Base-by-base conservation (phyloP, 30 jellyfish, hydroid and myxozoan species). In the Sanderia malayensis region DNA sequence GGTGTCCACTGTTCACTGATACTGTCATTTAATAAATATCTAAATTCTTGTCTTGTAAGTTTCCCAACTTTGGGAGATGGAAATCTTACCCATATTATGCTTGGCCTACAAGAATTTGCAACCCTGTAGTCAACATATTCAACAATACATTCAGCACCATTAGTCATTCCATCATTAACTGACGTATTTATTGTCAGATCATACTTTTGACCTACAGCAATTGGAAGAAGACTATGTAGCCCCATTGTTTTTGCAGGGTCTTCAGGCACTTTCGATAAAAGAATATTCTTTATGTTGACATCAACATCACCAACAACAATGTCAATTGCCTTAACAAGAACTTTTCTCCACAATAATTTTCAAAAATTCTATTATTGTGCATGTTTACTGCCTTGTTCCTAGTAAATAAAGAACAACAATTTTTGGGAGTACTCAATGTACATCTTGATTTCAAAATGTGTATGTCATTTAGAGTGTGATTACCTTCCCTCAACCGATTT, bases 131-230 rank as follows among this genome's bases (percentile, higher is more conserved):
- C 83, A 44, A 70, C 18, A 7, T 44, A 15, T 31, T 27, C 23
- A 46, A 70, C 30, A 18, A 30, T 70, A 52, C 83, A 70, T 70
- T 70, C 83, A 44, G 45, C 83, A 41, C 83, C 71, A 45, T 46
- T 70, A n/a, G 83, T 41, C 59, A 52, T 44, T 13, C 52, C 52
- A 37, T 37, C 13, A 13, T 37, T 37, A 4, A 37, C 52, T 4
- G 52, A 6, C 6, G 13, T 37, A 37, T 37, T 37, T 37, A 13
- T 37, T 37, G 52, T 37, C 13, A 37, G 13, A 37, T 37, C 52
- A 37, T 37, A 70, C 45, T 29, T 27, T 21, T 17, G 63, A 19
- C 49, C 44, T 9, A 23, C 74, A 44, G 73, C 71, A 27, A 70
- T 4, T 4, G 13, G 13, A 18, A 70, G 1, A 29, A 17, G 18